Base-by-base conservation (phyloP, 2,113 vertebrate genomes). In the Tricholaema leucomelas region DNA sequence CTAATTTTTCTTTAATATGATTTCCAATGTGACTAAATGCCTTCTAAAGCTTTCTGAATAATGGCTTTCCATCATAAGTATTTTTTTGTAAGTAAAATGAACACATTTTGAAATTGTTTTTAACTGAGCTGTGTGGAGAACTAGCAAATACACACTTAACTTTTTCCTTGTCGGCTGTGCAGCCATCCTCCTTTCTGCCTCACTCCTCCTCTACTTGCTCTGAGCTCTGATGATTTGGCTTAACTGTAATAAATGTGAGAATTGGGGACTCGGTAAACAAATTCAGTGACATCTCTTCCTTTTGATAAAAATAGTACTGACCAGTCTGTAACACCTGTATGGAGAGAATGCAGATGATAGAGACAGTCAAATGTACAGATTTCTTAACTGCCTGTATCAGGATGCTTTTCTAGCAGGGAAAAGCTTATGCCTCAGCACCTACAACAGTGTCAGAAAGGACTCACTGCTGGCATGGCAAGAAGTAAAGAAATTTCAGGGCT, bases 51-150 rank as follows among this genome's bases (percentile, higher is more conserved):
- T 91, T 91, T 87, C 42, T 70, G 54, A 70, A 76, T 90, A 18
- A 48, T 38, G 28, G 48, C 92, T 90, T 93, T 90, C 65, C 60
- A 88, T 92, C 55, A 31, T 71, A 61, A 93, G 25, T 14, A 79
- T 38, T 61, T 94, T 82, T 82, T 78, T 12, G 1, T 81, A 58
- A 66, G 20, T 76, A 52, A 77, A 91, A 59, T 75, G 4, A 82
- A 65, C 77, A 46, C 5, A 24, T 76, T 82, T 74, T 63, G 33
- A 76, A 87, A 52, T 50, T 35, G 24, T 33, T 85, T 78, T 88
- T 30, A 50, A 83, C 83, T 70, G 87, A 67, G 60, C 27, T 64
- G 14, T 63, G 46, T 58, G 42, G 44, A 87, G 28, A 70, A 73
- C 27, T 76, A 87, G 55, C 5, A 70, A 87, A 27, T 71, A 50